These are phyloP conservation scores for Drosophila mimica DNA, from an alignment of 2,888 invertebrate genomes.

Conservation along the genomic window DNA sequence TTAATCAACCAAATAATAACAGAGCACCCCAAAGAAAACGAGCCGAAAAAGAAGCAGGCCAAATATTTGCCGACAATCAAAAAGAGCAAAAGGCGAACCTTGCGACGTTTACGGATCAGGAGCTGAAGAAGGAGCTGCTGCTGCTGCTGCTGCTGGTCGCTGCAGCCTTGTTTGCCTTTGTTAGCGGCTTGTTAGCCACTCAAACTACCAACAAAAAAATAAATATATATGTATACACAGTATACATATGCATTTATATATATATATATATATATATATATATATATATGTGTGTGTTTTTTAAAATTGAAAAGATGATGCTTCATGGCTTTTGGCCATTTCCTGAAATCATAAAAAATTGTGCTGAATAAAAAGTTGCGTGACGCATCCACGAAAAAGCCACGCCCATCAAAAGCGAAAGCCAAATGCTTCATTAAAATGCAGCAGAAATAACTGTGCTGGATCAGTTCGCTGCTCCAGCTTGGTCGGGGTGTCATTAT, in stretches of 20 bases:
- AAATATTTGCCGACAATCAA: constrained; percentile 71
- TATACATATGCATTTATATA: not conserved
- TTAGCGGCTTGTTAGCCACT: constrained; percentile 79
- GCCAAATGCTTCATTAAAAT: constrained; percentile 56
- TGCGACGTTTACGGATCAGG: constrained; percentile 57
- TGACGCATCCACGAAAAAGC: constrained; percentile 69
- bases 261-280: constrained; percentile 15
- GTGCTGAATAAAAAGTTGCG: constrained; percentile 53
- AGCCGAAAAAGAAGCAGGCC: constrained; percentile 55
- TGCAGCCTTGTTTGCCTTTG: constrained; percentile 61
- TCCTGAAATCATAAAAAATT: constrained; percentile 75
- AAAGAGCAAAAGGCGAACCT: constrained; percentile 56
- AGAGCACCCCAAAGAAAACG: constrained; percentile 48
- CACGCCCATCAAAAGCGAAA: constrained; percentile 64
- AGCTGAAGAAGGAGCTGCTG: constrained; percentile 27
- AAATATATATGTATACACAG: not conserved
- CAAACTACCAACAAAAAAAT: constrained; percentile 41
- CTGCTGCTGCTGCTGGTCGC: constrained; percentile 5
- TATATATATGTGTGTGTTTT: constrained; percentile 2
- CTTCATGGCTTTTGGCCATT: constrained; percentile 76
- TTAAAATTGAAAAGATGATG: constrained; percentile 66
- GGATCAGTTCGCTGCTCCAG: constrained; percentile 27
- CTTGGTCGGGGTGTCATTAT: constrained; percentile 56
- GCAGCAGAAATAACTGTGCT: constrained; percentile 46
- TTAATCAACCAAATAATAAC: constrained; percentile 80